Evolutionary conservation across 1,140 invertebrate species (phyloP), one percentile per base, ranked within the genome.

Genomic region (Globodera ellingtonae): DNA sequence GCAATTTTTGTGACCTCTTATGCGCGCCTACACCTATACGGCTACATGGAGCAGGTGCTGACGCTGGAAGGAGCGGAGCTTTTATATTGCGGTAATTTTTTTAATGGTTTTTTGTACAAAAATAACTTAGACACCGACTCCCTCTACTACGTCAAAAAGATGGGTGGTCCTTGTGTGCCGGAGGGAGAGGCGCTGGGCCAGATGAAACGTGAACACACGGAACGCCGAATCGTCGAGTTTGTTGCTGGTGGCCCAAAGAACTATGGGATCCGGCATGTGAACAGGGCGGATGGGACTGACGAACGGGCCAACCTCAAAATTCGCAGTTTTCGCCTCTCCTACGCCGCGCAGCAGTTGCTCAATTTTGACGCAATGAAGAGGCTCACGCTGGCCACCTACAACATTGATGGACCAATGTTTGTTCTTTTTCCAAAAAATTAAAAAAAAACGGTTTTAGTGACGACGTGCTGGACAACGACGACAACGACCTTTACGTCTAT

Each of bases 151-250:
- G 72, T 52, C 18, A 15, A n/a, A 47, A 44, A 59, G 44, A 59
- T 15, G 24, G 24, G 24, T 24, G 24, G 24, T 24, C 24, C 21
- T 8, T 3, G n/a, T 9, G 72, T 73, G 7, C 72, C 6, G 4
- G 72, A 73, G 24, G 72, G 72, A 8, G 72, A 73, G 24, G 48
- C n/a, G 18, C 72, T 73, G 10, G 72, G 72, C 8, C 72, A 73
- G 46, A 73, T 73, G 72, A 73, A 73, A 46, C 24, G 72, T 8
- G 72, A 73, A 47, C 48, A 52, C 56, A 6, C 72, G n/a, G 18
- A 18, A 4, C 24, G 72, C 3, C 24, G 44, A 47, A 73, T 73
- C 10, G 24, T 24, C 24, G 24, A 24, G 24, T 24, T 24, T 24
- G 24, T 24, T 0, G 24, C 24, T 24, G 24, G 24, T 24, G 24